A percentile compares a stretch with the other conserved stretches of the same genome.
These are phyloP conservation scores for Sussaba pulchella DNA, from an alignment of 2,888 invertebrate species.

Conservation along the genomic window DNA sequence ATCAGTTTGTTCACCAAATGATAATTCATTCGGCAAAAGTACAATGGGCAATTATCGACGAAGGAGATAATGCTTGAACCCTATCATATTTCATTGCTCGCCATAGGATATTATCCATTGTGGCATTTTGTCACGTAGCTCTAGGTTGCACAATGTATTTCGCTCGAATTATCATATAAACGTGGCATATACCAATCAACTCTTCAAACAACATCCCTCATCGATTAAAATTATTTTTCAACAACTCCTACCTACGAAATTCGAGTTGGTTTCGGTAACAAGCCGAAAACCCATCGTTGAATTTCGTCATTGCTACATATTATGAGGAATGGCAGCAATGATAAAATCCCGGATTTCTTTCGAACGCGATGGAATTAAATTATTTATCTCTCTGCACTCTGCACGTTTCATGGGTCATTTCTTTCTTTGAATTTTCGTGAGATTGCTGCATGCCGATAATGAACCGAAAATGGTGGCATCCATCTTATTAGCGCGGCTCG, in stretches of 20 bases:
- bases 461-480: not conserved
- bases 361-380: too few relatives aligned
- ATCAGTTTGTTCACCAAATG: not conserved
- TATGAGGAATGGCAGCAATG: too few relatives aligned
- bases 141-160: not conserved
- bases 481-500: not conserved
- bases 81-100: constrained; percentile 22
- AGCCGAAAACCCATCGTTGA: too few relatives aligned
- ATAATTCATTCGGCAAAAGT: constrained; percentile 16
- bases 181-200: not conserved
- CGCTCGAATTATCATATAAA: constrained; percentile 4
- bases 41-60: constrained; percentile 20
- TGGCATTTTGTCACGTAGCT: not conserved
- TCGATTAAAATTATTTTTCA: not conserved
- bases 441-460: too few relatives aligned
- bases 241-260: too few relatives aligned
- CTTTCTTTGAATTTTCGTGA: too few relatives aligned
- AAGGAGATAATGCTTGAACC: constrained; percentile 17
- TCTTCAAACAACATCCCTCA: not conserved
- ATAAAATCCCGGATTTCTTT: too few relatives aligned
- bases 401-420: too few relatives aligned
- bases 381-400: too few relatives aligned
- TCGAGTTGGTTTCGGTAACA: too few relatives aligned
- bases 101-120: constrained; percentile 11
- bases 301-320: too few relatives aligned